Evolutionary conservation across 2,888 invertebrate species (phyloP), one percentile per base, ranked within the genome.

Genomic region (Tortrix viridana): DNA sequence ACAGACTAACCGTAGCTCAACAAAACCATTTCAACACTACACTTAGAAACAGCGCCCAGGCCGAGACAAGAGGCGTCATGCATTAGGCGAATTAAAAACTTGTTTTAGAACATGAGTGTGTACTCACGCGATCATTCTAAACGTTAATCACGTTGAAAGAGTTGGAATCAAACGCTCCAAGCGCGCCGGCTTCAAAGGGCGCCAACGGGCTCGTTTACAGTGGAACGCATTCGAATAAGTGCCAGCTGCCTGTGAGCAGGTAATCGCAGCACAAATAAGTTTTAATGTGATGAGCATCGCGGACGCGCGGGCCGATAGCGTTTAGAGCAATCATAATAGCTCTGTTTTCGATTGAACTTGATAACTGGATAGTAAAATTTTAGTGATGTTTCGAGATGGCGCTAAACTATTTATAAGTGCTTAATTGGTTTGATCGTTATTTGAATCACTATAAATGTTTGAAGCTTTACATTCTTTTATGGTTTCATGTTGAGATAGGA

Each of bases 11-110:
- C 73, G 73, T 72, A 64, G 74, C 75, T 76, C 75, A 76, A 73
- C 76, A 73, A 84, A 82, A 77, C 80, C 81, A 75, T 84, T 84
- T 74, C 84, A 84, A 79, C 80, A 83, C 84, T 86, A 86, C 85
- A 84, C 77, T 84, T 83, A 81, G 77, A 81, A 86, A 83, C 83
- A 80, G 82, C 83, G 84, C 79, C 80, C 83, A 53, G 23, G 41
- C 56, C 61, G 56, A 65, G 60, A 58, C 60, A 59, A 50, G 46
- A 6, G 84, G 67, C 69, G 82, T 80, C 74, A 80, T 89, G 89
- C 92, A 92, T 92, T 91, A 91, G 91, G 88, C 86, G 83, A 90
- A 92, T 92, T 92, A 92, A 91, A 90, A 90, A 87, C 80, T 82
- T 81, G 75, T 82, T 77, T 76, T 81, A 77, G 71, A 77, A 77